Evolutionary conservation across 2,113 vertebrate species (phyloP), one percentile per base, ranked within the genome.

Genomic region (Cephalopholis sonnerati): DNA sequence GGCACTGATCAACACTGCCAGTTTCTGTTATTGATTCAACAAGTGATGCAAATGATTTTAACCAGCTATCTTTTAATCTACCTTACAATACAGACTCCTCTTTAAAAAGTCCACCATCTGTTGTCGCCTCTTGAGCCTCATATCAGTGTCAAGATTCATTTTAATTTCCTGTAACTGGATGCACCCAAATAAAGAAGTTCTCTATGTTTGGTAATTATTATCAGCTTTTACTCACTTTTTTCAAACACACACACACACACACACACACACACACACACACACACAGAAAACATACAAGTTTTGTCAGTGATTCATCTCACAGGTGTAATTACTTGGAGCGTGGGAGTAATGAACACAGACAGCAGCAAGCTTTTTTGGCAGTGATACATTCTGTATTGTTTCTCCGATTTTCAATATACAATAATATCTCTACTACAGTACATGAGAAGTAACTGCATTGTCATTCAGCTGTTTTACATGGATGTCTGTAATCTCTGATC

Each of bases 341-440:
- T 13, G 46, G 7, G 8, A 27, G 75, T 51, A 36, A 82, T 20
- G 7, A 50, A 0, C 78, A 77, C 17, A 87, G 61, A 90, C 44
- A 39, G 63, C 48, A 59, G n/a, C 22, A 16, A 18, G 1, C 9
- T 15, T 32, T 81, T 83, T 80, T 66, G 71, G 67, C 36, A 58
- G 70, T 54, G 72, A 75, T 76, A 58, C 39, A 86, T 41, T 87
- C 54, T 79, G 62, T 91, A 88, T 88, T 88, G 20, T 89, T 81
- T 77, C 69, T 82, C 67, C 27, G 12, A 62, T 82, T 84, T 86
- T 86, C 48, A 86, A 74, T 79, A 6, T 77, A 87, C 57, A 84
- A 50, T 67, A 32, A 76, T 53, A 85, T 64, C 76, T 88, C 67
- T 64, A 79, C 67, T 46, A 77, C n/a, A n/a, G n/a, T n/a, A n/a